A percentile compares a stretch with the other conserved stretches of the same genome.
Evolutionary conservation across 2,797 vertebrate genomes (phyloP).

Genomic region (Podarcis siculus): DNA sequence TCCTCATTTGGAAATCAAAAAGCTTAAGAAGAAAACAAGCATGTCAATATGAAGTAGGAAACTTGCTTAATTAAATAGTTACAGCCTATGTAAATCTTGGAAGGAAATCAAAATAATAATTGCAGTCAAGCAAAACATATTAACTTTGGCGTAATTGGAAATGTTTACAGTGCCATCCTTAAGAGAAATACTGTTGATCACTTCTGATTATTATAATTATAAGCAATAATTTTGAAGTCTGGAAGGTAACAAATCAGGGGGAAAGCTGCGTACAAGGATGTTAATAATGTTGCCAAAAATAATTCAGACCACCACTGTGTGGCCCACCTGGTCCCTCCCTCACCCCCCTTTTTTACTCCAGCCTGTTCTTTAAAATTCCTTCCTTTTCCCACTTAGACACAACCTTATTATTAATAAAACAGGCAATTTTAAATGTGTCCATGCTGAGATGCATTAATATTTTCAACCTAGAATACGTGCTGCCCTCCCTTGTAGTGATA

Average conservation of each 20-base stretch:
- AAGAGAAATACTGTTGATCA: constrained; percentile 40
- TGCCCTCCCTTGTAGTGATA: neutral
- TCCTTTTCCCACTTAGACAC: neutral
- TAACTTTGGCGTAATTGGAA: constrained; percentile 37
- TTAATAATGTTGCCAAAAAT: constrained; percentile 9
- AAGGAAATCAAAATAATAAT: constrained; percentile 62
- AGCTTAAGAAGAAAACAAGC: constrained; percentile 25
- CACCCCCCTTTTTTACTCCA: neutral
- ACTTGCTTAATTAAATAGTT: constrained; percentile 47
- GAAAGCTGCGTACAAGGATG: constrained; percentile 7
- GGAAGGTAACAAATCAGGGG: constrained; percentile 11
- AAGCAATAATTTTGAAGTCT: constrained; percentile 25
- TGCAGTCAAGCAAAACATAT: constrained; percentile 34
- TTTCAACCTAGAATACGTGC: neutral
- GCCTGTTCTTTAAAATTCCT: neutral
- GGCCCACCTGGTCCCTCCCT: neutral
- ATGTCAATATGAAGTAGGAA: constrained; percentile 54
- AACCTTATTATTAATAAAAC: neutral
- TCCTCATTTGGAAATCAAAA: constrained; percentile 65
- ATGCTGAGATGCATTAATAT: neutral
- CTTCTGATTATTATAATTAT: constrained; percentile 34
- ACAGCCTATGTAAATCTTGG: constrained; percentile 52
- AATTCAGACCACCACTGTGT: neutral
- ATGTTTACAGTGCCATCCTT: constrained; percentile 54
- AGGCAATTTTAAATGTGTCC: neutral